Evolutionary conservation across 2,797 vertebrate species (phyloP).

Genomic region (Esox masquinongy): DNA sequence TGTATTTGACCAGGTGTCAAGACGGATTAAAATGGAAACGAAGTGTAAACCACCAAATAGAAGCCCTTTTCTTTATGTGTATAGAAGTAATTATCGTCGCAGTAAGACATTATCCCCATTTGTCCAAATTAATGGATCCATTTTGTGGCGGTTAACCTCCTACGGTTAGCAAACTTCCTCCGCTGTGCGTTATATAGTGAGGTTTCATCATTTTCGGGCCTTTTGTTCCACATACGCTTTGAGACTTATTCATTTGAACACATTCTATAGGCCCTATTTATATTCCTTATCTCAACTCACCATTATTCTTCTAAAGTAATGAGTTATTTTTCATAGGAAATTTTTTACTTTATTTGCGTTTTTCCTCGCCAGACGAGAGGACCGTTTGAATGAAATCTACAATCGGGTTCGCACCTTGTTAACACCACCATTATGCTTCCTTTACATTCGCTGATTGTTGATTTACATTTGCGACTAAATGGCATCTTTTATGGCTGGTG

Average conservation of each 20-base stretch:
- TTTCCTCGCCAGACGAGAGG: slow-evolving; percentile 60
- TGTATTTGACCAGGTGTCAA: slow-evolving; percentile 58
- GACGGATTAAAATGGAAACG: slow-evolving; percentile 55
- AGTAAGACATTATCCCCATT: slow-evolving; percentile 68
- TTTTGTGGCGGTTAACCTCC: slow-evolving; percentile 72
- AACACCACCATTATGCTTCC: slow-evolving; percentile 81
- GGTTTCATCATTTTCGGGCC: slow-evolving; percentile 8
- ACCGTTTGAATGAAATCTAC: slow-evolving; percentile 54
- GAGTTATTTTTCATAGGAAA: slow-evolving; percentile 16
- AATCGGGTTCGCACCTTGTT: slow-evolving; percentile 84
- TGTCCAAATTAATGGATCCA: slow-evolving; percentile 77
- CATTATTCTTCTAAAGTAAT: background rate
- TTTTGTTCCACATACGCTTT: background rate
- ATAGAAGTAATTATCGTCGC: slow-evolving; percentile 65
- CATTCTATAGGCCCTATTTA: background rate
- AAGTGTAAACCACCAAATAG: slow-evolving; percentile 50
- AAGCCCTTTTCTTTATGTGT: slow-evolving; percentile 43
- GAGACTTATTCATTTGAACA: background rate
- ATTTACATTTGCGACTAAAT: slow-evolving; percentile 82
- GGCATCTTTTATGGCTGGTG: slow-evolving; percentile 78
- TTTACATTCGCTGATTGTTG: slow-evolving; percentile 84
- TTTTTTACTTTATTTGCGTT: slow-evolving; percentile 51
- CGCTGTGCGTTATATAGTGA: slow-evolving; percentile 14
- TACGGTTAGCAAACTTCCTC: slow-evolving; percentile 55
- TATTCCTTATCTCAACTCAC: no score